Conservation (phyloP, 2,113 vertebrate species). For the Triplophysa rosa region DNA sequence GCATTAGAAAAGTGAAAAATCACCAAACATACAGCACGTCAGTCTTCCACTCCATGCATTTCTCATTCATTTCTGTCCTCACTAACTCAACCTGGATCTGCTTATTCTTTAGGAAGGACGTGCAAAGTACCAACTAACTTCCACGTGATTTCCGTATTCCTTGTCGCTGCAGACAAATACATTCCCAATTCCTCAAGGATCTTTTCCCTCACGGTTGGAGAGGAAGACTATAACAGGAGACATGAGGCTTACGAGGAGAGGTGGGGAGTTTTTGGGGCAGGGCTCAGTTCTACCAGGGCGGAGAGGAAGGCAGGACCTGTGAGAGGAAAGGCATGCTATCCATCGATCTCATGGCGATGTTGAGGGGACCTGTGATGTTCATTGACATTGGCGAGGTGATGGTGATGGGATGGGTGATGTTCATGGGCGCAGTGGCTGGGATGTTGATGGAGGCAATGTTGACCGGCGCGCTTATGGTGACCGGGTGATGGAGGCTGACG, state of each 20-base stretch:
- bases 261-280: slow-evolving; percentile 11
- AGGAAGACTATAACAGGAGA: slow-evolving; percentile 46
- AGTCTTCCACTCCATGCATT: slow-evolving; percentile 54
- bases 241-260: slow-evolving; percentile 32
- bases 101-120: slow-evolving; percentile 32
- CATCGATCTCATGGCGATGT: slow-evolving; percentile 91
- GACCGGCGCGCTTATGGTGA: slow-evolving; percentile 86
- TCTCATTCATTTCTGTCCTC: slow-evolving; percentile 29
- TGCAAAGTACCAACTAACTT: slow-evolving; percentile 36
- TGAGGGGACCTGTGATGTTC: slow-evolving; percentile 86
- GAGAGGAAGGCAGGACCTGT: slow-evolving; percentile 94
- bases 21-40: slow-evolving; percentile 52
- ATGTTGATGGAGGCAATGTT: slow-evolving; percentile 85
- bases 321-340: slow-evolving; percentile 98
- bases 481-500: slow-evolving; percentile 85
- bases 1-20: slow-evolving; percentile 50
- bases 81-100: slow-evolving; percentile 45
- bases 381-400: slow-evolving; percentile 89
- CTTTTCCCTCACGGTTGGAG: slow-evolving; percentile 37
- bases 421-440: slow-evolving; percentile 84
- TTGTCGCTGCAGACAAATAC: slow-evolving; percentile 6
- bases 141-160: slow-evolving; percentile 17
- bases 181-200: slow-evolving; percentile 34
- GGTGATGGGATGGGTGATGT: slow-evolving; percentile 87
- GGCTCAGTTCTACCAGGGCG: slow-evolving; percentile 84